Evolutionary conservation across 2,888 invertebrate species (phyloP).

Genomic region (Diachrysia chrysitis): DNA sequence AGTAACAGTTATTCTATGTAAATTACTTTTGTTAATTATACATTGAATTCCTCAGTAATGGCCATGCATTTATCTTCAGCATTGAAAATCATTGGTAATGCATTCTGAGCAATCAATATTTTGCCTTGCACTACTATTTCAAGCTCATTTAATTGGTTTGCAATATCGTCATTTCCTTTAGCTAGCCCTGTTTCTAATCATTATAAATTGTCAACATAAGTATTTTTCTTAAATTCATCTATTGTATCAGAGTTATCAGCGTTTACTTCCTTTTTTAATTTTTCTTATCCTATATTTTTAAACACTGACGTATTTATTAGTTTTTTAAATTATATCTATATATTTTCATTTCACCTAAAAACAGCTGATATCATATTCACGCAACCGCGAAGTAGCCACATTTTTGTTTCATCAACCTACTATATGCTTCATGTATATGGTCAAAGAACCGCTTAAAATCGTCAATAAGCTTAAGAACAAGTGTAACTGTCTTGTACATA

Average conservation of each 20-base stretch:
- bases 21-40: background rate
- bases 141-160: background rate
- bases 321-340: background rate
- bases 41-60: background rate
- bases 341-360: background rate
- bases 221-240: background rate
- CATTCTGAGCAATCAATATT: background rate
- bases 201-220: background rate
- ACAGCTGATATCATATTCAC: background rate
- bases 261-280: background rate
- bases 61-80: background rate
- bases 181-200: background rate
- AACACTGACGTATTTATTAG: background rate
- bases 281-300: no score
- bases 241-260: background rate
- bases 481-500: constrained; percentile 49
- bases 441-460: constrained; percentile 22
- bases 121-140: background rate
- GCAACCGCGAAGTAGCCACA: background rate
- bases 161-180: constrained; percentile 1
- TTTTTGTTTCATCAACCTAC: constrained; percentile 9
- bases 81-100: background rate
- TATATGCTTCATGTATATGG: constrained; percentile 24
- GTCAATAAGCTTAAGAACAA: constrained; percentile 43
- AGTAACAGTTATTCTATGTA: background rate